phyloP scores from a whole-genome alignment of 2,888 invertebrate species.

The Eupithecia tripunctaria region DNA sequence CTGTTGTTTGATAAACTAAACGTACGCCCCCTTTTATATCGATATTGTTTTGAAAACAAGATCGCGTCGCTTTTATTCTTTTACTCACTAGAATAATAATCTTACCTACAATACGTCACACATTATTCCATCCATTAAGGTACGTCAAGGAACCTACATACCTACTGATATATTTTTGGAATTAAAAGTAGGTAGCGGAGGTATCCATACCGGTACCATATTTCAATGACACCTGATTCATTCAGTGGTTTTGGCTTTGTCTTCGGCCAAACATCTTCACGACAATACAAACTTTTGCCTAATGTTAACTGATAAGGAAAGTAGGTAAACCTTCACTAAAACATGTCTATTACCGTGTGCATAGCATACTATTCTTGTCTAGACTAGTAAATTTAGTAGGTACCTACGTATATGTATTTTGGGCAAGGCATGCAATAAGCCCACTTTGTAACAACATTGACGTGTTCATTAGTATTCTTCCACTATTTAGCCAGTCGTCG shows the following conservation, averaged over 20 bases:
- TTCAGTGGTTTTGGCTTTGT: no score
- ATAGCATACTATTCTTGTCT: neutral
- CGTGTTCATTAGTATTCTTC: slow-evolving; percentile 20
- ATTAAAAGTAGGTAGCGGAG: no score
- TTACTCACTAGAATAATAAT: neutral
- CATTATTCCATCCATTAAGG: no score
- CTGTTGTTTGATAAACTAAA: slow-evolving; percentile 19
- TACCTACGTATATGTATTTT: slow-evolving; percentile 2
- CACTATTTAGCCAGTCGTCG: slow-evolving; percentile 30
- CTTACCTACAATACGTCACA: neutral
- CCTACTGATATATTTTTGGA: no score
- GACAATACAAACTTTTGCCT: no score
- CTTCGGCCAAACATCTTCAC: no score
- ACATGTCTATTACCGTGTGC: neutral
- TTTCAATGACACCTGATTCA: no score
- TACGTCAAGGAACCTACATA: no score
- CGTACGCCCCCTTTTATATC: slow-evolving; percentile 29
- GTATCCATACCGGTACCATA: no score
- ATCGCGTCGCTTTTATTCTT: slow-evolving; percentile 17
- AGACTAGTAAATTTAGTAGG: neutral
- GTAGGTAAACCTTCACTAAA: neutral
- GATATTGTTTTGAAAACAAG: slow-evolving; percentile 24
- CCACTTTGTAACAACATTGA: slow-evolving; percentile 14
- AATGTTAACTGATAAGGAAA: neutral
- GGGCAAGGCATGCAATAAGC: slow-evolving; percentile 19